These are phyloP conservation scores for Hydra vulgaris DNA, from an alignment of 30 jellyfish, hydroid and myxozoan species.

Conservation along the genomic window DNA sequence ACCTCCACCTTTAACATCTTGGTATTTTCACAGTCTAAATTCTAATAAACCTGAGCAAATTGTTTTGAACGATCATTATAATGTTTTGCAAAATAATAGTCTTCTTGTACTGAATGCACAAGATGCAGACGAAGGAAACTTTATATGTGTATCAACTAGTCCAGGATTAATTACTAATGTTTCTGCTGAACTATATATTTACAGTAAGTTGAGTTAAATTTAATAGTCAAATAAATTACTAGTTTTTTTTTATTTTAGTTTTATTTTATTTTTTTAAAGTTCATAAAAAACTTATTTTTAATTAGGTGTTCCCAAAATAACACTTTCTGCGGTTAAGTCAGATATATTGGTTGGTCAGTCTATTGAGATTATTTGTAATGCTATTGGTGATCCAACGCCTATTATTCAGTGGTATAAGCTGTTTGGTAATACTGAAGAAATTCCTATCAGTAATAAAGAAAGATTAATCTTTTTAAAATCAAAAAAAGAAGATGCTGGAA, in stretches of 20 bases:
- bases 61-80: not conserved
- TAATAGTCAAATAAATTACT: too few relatives aligned
- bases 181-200: conserved; percentile 12
- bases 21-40: conserved; percentile 4
- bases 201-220: conserved; percentile 8
- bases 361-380: conserved; percentile 54
- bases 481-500: conserved; percentile 66
- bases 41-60: not conserved
- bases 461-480: conserved; percentile 37
- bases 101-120: not conserved
- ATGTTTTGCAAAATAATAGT: not conserved
- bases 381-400: conserved; percentile 95
- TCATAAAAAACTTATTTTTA: not conserved
- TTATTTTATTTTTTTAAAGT: not conserved
- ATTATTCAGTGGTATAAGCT: conserved; percentile 58
- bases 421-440: conserved; percentile 16
- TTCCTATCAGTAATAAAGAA: conserved; percentile 42
- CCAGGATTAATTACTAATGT: conserved; percentile 51
- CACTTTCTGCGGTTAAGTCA: conserved; percentile 35
- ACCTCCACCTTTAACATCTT: conserved; percentile 8
- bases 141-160: conserved; percentile 69
- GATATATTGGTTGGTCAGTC: conserved; percentile 57
- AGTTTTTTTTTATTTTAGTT: not conserved
- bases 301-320: conserved; percentile 68
- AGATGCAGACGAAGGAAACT: conserved; percentile 31